Percentiles rank a stretch among this genome's conserved stretches.
Conservation (phyloP, 2,113 vertebrate genomes). For the Hypomesus transpacificus region DNA sequence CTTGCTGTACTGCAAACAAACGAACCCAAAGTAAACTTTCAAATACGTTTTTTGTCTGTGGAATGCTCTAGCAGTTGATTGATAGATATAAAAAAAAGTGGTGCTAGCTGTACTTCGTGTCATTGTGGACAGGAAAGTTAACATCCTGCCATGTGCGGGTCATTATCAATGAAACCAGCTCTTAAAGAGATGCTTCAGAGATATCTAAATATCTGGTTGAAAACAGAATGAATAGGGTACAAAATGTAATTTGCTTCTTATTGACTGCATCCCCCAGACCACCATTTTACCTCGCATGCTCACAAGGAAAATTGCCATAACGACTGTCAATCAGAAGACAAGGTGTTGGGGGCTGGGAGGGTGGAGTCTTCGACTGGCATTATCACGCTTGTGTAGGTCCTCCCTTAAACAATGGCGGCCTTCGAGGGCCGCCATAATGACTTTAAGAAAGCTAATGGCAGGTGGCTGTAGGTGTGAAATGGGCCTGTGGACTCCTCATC, state of each 20-base stretch:
- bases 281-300: conserved; percentile 41
- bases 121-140: too few relatives aligned
- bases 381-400: conserved; percentile 67
- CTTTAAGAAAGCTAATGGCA: conserved; percentile 77
- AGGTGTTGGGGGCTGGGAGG: conserved; percentile 39
- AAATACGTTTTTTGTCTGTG: too few relatives aligned
- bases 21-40: too few relatives aligned
- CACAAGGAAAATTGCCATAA: conserved; percentile 67
- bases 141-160: too few relatives aligned
- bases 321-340: conserved; percentile 52
- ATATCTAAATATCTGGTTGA: neutral
- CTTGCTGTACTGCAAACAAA: too few relatives aligned
- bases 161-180: too few relatives aligned
- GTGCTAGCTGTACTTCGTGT: too few relatives aligned
- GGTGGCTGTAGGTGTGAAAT: conserved; percentile 77
- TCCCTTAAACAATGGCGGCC: conserved; percentile 68
- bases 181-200: conserved; percentile 2
- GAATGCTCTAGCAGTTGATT: too few relatives aligned
- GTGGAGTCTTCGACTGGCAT: conserved; percentile 68
- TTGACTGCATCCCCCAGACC: conserved; percentile 39
- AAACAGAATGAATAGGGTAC: conserved; percentile 30
- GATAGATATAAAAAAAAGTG: too few relatives aligned
- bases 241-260: conserved; percentile 46
- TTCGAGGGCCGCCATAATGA: conserved; percentile 72
- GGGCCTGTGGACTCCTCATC: conserved; percentile 62